Evolutionary conservation across 2,888 invertebrate species (phyloP).

Genomic region (Stenodera caucasica): DNA sequence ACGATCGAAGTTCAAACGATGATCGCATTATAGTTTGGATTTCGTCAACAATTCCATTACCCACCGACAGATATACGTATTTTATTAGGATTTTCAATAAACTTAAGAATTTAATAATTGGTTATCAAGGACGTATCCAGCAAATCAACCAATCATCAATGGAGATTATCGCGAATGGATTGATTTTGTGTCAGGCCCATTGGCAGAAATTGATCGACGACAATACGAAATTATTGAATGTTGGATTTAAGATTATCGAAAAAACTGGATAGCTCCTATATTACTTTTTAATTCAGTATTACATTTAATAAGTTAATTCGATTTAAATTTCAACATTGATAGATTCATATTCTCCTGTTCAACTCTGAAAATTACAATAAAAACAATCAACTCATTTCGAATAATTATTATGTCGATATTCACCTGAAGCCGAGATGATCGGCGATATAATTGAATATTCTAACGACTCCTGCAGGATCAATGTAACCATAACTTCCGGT

Average conservation of each 20-base stretch:
- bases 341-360: constrained; percentile 15
- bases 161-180: constrained; percentile 42
- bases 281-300: no score
- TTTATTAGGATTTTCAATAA: constrained; percentile 47
- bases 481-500: constrained; percentile 73
- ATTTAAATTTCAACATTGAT: constrained; percentile 14
- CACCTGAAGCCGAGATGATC: constrained; percentile 70
- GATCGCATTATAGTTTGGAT: constrained; percentile 44
- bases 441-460: constrained; percentile 66
- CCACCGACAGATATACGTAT: constrained; percentile 39
- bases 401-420: no score
- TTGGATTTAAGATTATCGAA: constrained; percentile 28
- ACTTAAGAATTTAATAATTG: constrained; percentile 43
- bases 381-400: no score
- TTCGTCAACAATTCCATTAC: constrained; percentile 42
- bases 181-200: constrained; percentile 45
- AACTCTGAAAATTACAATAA: constrained; percentile 13
- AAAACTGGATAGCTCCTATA: background rate
- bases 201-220: constrained; percentile 43
- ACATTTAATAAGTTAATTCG: background rate
- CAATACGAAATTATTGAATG: constrained; percentile 40
- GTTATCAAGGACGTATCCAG: constrained; percentile 48
- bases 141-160: constrained; percentile 41
- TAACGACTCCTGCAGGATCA: constrained; percentile 64
- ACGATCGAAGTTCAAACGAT: constrained; percentile 25